Conservation (phyloP, 2,888 invertebrate genomes). For the Platynereis dumerilii region DNA sequence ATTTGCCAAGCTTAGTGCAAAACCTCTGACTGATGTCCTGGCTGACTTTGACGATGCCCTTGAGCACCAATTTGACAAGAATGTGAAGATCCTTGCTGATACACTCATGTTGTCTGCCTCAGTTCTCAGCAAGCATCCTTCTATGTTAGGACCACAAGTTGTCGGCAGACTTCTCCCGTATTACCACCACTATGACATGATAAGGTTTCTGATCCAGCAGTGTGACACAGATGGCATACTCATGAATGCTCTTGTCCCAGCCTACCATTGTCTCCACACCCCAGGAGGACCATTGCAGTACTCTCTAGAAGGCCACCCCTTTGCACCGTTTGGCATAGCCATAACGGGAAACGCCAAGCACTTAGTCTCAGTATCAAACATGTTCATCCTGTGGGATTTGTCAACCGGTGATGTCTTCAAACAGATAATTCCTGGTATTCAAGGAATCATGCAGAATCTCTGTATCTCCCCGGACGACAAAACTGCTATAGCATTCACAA, state of each 20-base stretch:
- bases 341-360: slow-evolving; percentile 65
- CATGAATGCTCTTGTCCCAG: slow-evolving; percentile 77
- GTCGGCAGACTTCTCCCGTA: slow-evolving; percentile 92
- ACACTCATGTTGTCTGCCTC: slow-evolving; percentile 86
- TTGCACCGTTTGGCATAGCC: slow-evolving; percentile 71
- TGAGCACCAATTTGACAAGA: slow-evolving; percentile 55
- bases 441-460: slow-evolving; percentile 89
- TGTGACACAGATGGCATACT: slow-evolving; percentile 82
- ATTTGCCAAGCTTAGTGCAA: slow-evolving; percentile 92
- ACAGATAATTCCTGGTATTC: slow-evolving; percentile 83
- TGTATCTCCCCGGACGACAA: slow-evolving; percentile 93
- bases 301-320: slow-evolving; percentile 96
- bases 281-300: slow-evolving; percentile 99
- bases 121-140: slow-evolving; percentile 86
- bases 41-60: slow-evolving; percentile 93
- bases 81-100: slow-evolving; percentile 60
- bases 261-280: slow-evolving; percentile 95
- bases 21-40: slow-evolving; percentile 91
- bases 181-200: slow-evolving; percentile 81
- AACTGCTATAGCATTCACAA: slow-evolving; percentile 93
- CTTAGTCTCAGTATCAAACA: slow-evolving; percentile 94
- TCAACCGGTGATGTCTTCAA: slow-evolving; percentile 93
- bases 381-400: slow-evolving; percentile 96
- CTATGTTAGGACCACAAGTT: slow-evolving; percentile 95
- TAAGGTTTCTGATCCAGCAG: slow-evolving; percentile 85